These are phyloP conservation scores for Prunella himalayana DNA, from an alignment of 2,113 vertebrate species.

Conservation along the genomic window DNA sequence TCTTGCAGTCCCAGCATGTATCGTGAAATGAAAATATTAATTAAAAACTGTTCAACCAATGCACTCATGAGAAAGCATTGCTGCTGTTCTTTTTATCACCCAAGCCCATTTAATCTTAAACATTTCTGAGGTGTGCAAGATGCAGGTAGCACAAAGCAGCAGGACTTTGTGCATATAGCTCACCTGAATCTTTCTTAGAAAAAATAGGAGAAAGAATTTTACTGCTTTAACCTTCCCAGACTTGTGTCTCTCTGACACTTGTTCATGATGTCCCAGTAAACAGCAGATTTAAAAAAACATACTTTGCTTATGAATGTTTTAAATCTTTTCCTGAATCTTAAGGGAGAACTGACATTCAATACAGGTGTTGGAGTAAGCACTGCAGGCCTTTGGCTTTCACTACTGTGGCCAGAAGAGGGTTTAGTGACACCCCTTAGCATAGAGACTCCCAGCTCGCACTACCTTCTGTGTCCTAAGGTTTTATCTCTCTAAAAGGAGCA, in stretches of 20 bases:
- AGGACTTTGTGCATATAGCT: neutral
- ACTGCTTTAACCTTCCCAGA: conserved; percentile 37
- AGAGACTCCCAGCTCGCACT: conserved; percentile 3
- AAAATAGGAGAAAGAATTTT: neutral
- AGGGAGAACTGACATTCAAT: conserved; percentile 23
- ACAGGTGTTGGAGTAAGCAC: conserved; percentile 40
- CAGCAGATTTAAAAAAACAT: neutral
- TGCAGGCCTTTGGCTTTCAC: conserved; percentile 4
- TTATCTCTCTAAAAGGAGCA: conserved; percentile 61
- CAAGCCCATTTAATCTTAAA: neutral
- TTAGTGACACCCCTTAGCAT: conserved; percentile 53
- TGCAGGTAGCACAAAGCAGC: neutral
- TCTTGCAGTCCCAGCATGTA: neutral
- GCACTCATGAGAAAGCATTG: neutral
- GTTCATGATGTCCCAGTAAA: neutral
- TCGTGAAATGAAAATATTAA: neutral
- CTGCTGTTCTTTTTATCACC: neutral
- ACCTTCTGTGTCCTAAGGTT: conserved; percentile 53
- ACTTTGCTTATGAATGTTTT: neutral
- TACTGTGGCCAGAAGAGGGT: conserved; percentile 34
- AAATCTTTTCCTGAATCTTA: neutral
- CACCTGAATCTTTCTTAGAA: neutral
- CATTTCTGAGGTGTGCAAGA: neutral
- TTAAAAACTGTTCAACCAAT: neutral
- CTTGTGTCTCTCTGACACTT: conserved; percentile 10